Conservation (phyloP, 2,888 invertebrate species). For the Ethmia dodecea region DNA sequence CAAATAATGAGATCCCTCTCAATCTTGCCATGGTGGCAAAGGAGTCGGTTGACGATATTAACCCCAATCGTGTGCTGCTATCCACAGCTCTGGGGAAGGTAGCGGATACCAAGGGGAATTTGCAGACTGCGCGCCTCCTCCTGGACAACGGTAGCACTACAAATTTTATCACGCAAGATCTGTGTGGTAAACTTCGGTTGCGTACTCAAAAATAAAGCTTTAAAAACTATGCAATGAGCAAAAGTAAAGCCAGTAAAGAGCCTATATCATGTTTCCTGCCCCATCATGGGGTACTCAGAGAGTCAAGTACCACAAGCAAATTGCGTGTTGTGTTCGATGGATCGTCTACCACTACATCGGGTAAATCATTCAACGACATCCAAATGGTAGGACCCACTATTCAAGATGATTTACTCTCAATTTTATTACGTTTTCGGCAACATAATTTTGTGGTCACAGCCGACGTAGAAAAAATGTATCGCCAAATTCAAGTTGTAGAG, state of each 20-base stretch:
- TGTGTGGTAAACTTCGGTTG: background rate
- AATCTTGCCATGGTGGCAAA: background rate
- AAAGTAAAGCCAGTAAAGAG: conserved; percentile 11
- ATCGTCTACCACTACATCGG: conserved; percentile 4
- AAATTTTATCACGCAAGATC: conserved; percentile 9
- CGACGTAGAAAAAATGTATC: conserved; percentile 10
- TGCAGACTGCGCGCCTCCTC: conserved; percentile 2
- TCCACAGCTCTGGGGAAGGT: conserved; percentile 11
- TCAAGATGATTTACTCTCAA: conserved; percentile 9
- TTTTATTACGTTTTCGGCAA: conserved; percentile 9
- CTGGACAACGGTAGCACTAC: conserved; percentile 14
- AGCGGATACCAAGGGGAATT: conserved; percentile 1
- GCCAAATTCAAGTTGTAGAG: background rate
- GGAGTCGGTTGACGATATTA: too few species aligned
- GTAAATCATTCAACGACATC: conserved; percentile 12
- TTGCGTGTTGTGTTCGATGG: conserved; percentile 17
- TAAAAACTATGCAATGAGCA: conserved; percentile 7
- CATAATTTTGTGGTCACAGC: conserved; percentile 14
- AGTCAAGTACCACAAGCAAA: conserved; percentile 17
- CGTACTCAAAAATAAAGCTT: too few species aligned
- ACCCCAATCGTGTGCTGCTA: too few species aligned
- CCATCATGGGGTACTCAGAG: conserved; percentile 5
- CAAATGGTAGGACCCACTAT: conserved; percentile 11
- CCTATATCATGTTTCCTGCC: conserved; percentile 7
- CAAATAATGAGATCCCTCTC: background rate